These are phyloP conservation scores for Peromyscus eremicus DNA, from an alignment of 2,797 vertebrate species.

Conservation along the genomic window DNA sequence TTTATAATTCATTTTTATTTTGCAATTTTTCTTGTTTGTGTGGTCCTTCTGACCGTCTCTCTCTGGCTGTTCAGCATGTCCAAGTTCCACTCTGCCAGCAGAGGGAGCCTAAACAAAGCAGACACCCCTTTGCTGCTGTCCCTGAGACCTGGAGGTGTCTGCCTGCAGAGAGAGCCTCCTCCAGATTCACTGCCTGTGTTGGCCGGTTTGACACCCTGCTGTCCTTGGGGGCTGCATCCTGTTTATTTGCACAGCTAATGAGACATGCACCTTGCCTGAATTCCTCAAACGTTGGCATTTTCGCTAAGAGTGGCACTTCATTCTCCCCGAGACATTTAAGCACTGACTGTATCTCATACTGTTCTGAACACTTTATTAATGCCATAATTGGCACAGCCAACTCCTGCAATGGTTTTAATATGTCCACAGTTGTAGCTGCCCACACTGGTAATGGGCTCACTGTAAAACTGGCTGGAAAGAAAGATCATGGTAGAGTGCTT, in stretches of 20 bases:
- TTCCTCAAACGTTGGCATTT: neutral
- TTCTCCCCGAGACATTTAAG: neutral
- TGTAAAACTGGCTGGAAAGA: neutral
- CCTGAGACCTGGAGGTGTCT: neutral
- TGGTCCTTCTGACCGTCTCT: neutral
- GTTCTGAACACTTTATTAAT: neutral
- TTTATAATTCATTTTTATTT: neutral
- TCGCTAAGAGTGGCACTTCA: neutral
- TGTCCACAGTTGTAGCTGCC: neutral
- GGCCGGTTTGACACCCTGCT: neutral
- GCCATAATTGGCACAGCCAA: neutral
- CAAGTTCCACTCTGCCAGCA: neutral
- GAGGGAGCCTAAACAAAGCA: neutral
- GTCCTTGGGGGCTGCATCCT: neutral
- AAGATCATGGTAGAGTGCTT: neutral
- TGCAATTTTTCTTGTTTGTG: neutral
- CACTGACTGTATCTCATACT: neutral
- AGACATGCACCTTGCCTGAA: neutral
- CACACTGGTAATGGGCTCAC: neutral
- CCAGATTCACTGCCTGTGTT: neutral
- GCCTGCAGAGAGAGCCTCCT: neutral
- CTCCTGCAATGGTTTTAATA: neutral
- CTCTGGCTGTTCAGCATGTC: neutral
- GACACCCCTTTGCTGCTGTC: neutral
- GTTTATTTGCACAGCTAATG: neutral